Evolutionary conservation across 2,888 invertebrate genomes (phyloP), one percentile per base, ranked within the genome.

Genomic region (Diachrysia chrysitis): DNA sequence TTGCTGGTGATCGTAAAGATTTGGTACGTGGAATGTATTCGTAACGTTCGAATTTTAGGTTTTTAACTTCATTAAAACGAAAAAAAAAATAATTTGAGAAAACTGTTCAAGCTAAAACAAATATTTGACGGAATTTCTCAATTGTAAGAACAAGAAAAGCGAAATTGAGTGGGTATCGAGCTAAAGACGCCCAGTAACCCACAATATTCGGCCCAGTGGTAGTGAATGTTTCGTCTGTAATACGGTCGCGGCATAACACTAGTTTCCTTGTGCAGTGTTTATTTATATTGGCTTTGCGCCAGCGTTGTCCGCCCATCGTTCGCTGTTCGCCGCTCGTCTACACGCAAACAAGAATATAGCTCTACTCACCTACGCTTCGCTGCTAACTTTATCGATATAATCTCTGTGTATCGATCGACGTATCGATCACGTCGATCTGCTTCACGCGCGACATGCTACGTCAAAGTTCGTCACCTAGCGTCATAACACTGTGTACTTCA

Each of bases 211-310:
- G 92, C 91, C 93, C 92, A 92, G 90, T 93, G 93, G 92, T 93
- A 93, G 93, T 92, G 94, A 94, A 94, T 94, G 94, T 95, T 94
- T 92, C 91, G 94, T 94, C 93, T 94, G 92, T 93, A 94, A 91
- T 92, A 93, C 94, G 94, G 94, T 91, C 94, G 95, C 94, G 95
- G 95, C 94, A 92, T 93, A 94, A 94, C 94, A 94, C 94, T 94
- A 95, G 94, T 94, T 95, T 93, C 95, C 95, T 93, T 94, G 94
- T 94, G 94, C 94, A 93, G 92, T 94, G 94, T 95, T 95, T 95
- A 93, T 93, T 95, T 95, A 92, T 91, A 83, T 95, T 95, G 95
- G 95, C 94, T 64, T 69, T 70, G 78, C 72, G 95, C 95, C 95
- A 95, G 89, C 90, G 91, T 90, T 93, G 92, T 93, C 92, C 93